phyloP scores from a whole-genome alignment of 2,888 invertebrate species.

The Dicyrtomina minuta region DNA sequence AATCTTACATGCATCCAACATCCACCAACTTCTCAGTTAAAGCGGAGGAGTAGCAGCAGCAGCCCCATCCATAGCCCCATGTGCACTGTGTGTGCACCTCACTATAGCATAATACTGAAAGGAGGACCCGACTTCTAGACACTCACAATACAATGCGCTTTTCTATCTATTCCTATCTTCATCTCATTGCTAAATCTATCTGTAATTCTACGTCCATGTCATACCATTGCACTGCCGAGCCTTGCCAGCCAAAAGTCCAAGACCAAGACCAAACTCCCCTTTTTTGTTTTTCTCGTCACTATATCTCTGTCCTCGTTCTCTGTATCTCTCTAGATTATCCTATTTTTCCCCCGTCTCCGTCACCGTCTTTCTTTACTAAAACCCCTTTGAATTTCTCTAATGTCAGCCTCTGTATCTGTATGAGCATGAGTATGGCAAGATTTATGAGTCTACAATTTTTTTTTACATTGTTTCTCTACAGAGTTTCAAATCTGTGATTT shows the following conservation, averaged over 20 bases:
- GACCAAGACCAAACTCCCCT: conserved; percentile 12
- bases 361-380: not conserved
- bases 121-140: not conserved
- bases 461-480: conserved; percentile 7
- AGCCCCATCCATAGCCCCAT: no score
- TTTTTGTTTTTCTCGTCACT: conserved; percentile 15
- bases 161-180: conserved; percentile 12
- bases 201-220: conserved; percentile 17
- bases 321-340: not conserved
- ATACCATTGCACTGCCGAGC: not conserved
- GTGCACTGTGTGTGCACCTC: conserved; percentile 29
- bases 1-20: conserved; percentile 46
- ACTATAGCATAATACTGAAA: not conserved
- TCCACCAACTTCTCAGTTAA: no score
- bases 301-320: no score
- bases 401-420: conserved; percentile 16
- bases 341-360: conserved; percentile 2
- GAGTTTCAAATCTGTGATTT: conserved; percentile 20
- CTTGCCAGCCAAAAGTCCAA: conserved; percentile 14
- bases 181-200: conserved; percentile 32
- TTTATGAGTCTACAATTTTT: conserved; percentile 18
- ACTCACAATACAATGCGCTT: no score
- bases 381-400: conserved; percentile 10
- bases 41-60: no score
- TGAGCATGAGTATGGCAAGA: conserved; percentile 3